Conservation (phyloP, 2,797 vertebrate genomes). For the Podargus strigoides region DNA sequence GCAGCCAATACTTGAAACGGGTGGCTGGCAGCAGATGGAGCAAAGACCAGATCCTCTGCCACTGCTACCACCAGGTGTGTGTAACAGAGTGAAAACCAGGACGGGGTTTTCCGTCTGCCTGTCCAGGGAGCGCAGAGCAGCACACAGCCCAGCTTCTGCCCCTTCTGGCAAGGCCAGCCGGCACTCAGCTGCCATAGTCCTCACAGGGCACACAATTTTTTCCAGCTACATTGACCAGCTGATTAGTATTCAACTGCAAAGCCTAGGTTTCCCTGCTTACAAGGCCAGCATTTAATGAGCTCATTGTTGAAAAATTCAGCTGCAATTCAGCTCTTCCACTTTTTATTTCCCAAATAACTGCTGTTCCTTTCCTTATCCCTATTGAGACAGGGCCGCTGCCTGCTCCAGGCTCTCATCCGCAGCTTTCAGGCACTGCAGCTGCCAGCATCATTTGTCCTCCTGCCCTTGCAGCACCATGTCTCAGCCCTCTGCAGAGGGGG, state of each 20-base stretch:
- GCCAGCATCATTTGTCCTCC: not conserved
- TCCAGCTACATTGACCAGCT: not conserved
- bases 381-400: not conserved
- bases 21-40: not conserved
- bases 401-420: rapidly evolving
- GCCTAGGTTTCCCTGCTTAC: constrained; percentile 2
- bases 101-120: rapidly evolving
- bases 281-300: not conserved
- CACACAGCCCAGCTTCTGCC: not conserved
- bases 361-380: not conserved
- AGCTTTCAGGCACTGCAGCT: not conserved
- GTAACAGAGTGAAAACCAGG: not conserved
- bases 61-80: not conserved
- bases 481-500: not conserved
- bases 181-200: rapidly evolving
- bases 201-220: not conserved
- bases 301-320: constrained; percentile 47
- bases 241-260: constrained; percentile 56
- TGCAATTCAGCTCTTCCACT: not conserved
- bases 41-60: not conserved
- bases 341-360: not conserved
- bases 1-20: not conserved
- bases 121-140: not conserved
- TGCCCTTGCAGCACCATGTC: not conserved
- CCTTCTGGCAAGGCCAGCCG: not conserved